Evolutionary conservation across 2,888 invertebrate genomes (phyloP).

Genomic region (Rhabditoides inermis): DNA sequence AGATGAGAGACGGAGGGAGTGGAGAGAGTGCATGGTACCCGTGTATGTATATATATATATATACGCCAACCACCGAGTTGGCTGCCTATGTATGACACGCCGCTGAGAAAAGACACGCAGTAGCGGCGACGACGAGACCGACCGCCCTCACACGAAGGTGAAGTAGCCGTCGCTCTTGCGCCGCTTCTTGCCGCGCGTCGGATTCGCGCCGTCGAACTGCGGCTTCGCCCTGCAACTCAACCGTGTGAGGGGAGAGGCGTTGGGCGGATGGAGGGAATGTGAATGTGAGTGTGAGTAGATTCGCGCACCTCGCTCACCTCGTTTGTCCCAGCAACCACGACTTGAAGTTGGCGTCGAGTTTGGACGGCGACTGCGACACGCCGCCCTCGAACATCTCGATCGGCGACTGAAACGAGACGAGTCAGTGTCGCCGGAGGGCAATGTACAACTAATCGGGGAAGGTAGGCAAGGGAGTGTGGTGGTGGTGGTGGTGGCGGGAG

Average conservation of each 20-base stretch:
- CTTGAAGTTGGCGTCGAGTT: constrained; percentile 52
- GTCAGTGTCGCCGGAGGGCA: neutral
- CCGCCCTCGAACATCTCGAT: constrained; percentile 53
- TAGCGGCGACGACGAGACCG: neutral
- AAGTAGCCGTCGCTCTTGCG: constrained; percentile 53
- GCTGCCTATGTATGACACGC: too few species aligned
- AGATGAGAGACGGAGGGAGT: too few species aligned
- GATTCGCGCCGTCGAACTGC: constrained; percentile 49
- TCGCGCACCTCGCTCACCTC: constrained; percentile 31
- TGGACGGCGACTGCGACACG: constrained; percentile 49
- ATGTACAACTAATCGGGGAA: too few species aligned
- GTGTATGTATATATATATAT: too few species aligned
- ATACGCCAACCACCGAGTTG: too few species aligned
- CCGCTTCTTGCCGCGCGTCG: constrained; percentile 50
- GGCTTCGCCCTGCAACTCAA: constrained; percentile 46
- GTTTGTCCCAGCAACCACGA: constrained; percentile 51
- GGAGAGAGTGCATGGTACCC: too few species aligned
- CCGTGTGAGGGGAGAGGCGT: constrained; percentile 1
- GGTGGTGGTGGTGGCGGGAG: constrained; percentile 9
- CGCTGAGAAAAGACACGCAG: too few species aligned
- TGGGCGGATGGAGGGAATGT: neutral
- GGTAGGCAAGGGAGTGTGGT: constrained; percentile 7
- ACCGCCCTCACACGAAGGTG: constrained; percentile 47
- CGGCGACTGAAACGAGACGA: constrained; percentile 37
- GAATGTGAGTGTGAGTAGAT: neutral